Evolutionary conservation across 2,797 vertebrate species (phyloP).

Genomic region (Enteromius anoplus): DNA sequence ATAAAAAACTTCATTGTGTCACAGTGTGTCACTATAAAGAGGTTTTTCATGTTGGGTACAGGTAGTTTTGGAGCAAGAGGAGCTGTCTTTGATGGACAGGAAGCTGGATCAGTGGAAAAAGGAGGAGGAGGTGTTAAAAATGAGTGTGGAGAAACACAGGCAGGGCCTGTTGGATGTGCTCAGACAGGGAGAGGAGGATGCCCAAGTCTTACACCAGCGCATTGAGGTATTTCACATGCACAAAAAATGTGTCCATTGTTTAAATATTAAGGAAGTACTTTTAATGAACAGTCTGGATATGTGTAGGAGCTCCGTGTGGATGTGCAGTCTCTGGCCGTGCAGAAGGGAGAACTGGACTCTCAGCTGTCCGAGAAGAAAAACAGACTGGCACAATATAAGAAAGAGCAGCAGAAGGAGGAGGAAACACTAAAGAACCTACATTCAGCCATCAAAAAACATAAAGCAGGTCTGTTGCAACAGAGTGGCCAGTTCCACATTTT

Average conservation of each 20-base stretch:
- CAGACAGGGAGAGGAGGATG: conserved; percentile 76
- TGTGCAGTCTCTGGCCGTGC: conserved; percentile 75
- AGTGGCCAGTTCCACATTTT: not conserved
- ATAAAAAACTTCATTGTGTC: not conserved
- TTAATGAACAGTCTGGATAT: conserved; percentile 29
- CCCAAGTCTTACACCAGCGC: conserved; percentile 71
- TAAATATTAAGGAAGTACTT: not conserved
- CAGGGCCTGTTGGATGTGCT: conserved; percentile 75
- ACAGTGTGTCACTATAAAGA: not conserved
- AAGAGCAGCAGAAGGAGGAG: conserved; percentile 76
- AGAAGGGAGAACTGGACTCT: conserved; percentile 79
- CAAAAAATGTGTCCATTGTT: not conserved
- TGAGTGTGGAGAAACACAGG: conserved; percentile 72
- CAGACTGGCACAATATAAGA: conserved; percentile 72
- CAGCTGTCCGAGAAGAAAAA: conserved; percentile 77
- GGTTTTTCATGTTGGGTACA: conserved; percentile 56
- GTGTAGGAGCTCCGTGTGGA: conserved; percentile 77
- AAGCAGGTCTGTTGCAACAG: conserved; percentile 72
- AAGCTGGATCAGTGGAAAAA: conserved; percentile 72
- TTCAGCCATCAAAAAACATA: conserved; percentile 76
- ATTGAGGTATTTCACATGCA: conserved; percentile 70
- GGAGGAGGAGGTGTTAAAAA: conserved; percentile 75
- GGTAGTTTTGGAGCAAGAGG: conserved; percentile 74
- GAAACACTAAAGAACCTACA: conserved; percentile 72
- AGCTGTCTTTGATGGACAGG: conserved; percentile 72